Evolutionary conservation across 2,113 vertebrate species (phyloP).

Genomic region (Tetrax tetrax): DNA sequence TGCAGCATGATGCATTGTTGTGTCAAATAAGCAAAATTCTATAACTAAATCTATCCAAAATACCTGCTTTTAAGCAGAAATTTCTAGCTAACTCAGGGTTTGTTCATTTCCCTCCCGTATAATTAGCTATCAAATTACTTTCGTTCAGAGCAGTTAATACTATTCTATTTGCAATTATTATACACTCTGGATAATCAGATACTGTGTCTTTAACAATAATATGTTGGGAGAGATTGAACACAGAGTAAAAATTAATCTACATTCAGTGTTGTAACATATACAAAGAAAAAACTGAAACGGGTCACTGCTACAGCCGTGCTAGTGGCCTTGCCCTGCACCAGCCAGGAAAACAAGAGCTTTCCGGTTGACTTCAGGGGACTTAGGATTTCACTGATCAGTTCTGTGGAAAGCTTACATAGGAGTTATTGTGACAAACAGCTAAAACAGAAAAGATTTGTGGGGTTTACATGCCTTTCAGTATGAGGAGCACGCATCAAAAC

Average conservation of each 20-base stretch:
- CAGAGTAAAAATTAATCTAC: not conserved
- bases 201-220: not conserved
- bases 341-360: conserved; percentile 7
- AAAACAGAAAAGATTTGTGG: not conserved
- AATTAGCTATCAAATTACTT: not conserved
- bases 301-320: not conserved
- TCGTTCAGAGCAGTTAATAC: not conserved
- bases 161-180: not conserved
- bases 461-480: not conserved
- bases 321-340: not conserved
- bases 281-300: not conserved
- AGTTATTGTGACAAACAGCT: not conserved
- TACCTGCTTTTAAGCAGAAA: not conserved
- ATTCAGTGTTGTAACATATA: not conserved
- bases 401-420: not conserved
- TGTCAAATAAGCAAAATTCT: not conserved
- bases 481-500: not conserved
- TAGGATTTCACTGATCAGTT: not conserved
- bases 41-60: not conserved
- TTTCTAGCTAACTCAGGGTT: not conserved
- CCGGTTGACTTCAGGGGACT: not conserved
- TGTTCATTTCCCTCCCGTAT: not conserved
- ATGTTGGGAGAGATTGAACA: not conserved
- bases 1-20: not conserved
- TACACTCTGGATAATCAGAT: not conserved